A percentile compares a stretch with the other conserved stretches of the same genome.
These are phyloP conservation scores for Ictalurus furcatus DNA, from an alignment of 2,113 vertebrate genomes.

Conservation along the genomic window DNA sequence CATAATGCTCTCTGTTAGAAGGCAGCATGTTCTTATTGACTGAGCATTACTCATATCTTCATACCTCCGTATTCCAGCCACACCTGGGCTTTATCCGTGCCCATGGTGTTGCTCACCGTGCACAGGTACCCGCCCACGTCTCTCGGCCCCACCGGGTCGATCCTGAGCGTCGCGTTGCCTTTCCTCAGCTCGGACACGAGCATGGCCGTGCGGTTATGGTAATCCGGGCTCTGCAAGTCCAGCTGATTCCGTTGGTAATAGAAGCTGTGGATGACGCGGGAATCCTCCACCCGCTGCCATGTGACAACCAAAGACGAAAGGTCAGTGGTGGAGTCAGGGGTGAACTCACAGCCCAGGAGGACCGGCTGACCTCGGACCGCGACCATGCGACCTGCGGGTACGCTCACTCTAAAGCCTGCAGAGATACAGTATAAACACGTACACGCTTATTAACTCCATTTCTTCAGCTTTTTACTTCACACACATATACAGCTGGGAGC, in stretches of 20 bases:
- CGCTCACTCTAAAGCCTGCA: constrained; percentile 50
- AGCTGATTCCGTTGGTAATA: constrained; percentile 54
- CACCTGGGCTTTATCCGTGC: constrained; percentile 46
- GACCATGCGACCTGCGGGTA: constrained; percentile 12
- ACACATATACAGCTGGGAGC: not conserved
- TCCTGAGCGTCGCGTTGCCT: constrained; percentile 55
- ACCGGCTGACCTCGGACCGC: constrained; percentile 41
- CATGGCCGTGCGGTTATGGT: constrained; percentile 42
- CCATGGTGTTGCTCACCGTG: constrained; percentile 47
- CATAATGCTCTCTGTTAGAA: not conserved
- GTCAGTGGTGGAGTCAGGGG: not conserved
- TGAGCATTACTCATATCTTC: not conserved
- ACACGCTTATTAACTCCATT: not conserved
- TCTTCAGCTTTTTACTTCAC: no score
- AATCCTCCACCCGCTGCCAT: constrained; percentile 52
- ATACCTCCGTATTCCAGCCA: constrained; percentile 58
- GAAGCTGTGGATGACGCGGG: constrained; percentile 55
- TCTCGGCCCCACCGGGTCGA: constrained; percentile 12
- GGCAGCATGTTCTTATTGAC: not conserved
- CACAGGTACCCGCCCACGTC: constrained; percentile 53
- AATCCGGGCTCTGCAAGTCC: constrained; percentile 18
- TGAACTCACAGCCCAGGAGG: constrained; percentile 53
- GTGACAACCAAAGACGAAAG: constrained; percentile 50
- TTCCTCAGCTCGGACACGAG: constrained; percentile 36
- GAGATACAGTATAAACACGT: not conserved